Evolutionary conservation across 2,888 invertebrate genomes (phyloP).

Genomic region (Metopia argyrocephala): DNA sequence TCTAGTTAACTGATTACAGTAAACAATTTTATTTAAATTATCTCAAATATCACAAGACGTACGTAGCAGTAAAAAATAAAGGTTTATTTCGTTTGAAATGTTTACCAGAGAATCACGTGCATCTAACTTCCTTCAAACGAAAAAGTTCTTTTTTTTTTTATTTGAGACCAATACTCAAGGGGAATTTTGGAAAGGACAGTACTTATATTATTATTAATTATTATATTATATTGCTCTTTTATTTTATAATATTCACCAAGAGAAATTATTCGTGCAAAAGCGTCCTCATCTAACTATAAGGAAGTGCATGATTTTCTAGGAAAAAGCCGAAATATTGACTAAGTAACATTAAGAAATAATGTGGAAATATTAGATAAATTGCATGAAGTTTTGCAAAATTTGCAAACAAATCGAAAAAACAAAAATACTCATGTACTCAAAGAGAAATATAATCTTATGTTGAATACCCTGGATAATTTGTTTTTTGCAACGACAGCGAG

Average conservation of each 20-base stretch:
- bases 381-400: constrained; percentile 26
- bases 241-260: constrained; percentile 14
- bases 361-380: constrained; percentile 23
- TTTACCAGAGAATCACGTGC: constrained; percentile 24
- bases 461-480: constrained; percentile 11
- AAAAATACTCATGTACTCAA: too few relatives aligned
- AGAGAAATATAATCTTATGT: constrained; percentile 21
- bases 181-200: too few relatives aligned
- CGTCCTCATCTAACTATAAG: constrained; percentile 17
- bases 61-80: too few relatives aligned
- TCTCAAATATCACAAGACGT: too few relatives aligned
- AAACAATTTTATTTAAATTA: too few relatives aligned
- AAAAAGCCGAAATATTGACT: constrained; percentile 24
- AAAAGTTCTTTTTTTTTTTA: constrained; percentile 27
- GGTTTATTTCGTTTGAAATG: too few relatives aligned
- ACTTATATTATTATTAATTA: too few relatives aligned
- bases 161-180: too few relatives aligned
- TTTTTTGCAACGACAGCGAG: constrained; percentile 21
- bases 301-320: constrained; percentile 25
- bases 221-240: too few relatives aligned
- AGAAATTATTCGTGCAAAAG: too few relatives aligned
- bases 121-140: constrained; percentile 36
- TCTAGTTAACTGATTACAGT: too few relatives aligned
- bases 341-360: constrained; percentile 31
- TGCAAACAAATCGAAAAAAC: constrained; percentile 23